Conservation (phyloP, 23 tunicate genomes). For the Styela clava region DNA sequence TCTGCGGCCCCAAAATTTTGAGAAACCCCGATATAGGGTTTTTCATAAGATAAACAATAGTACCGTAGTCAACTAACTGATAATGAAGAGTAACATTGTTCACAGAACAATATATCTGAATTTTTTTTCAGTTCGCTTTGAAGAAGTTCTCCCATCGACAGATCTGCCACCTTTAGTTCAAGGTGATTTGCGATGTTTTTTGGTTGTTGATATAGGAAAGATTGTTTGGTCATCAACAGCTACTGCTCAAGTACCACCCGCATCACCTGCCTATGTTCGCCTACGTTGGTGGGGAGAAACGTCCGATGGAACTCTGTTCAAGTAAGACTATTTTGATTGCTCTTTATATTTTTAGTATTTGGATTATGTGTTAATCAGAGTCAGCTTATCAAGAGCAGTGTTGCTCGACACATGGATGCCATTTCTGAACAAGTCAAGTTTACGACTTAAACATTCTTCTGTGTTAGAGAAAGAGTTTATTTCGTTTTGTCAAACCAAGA, state of each 20-base stretch:
- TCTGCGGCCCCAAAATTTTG: no score
- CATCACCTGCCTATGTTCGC: slow-evolving; percentile 71
- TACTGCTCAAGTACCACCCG: slow-evolving; percentile 49
- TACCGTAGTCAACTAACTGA: no score
- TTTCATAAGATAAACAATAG: no score
- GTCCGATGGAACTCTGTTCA: slow-evolving; percentile 84
- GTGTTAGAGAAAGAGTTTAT: no score
- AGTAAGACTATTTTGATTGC: slow-evolving; percentile 26
- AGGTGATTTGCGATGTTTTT: slow-evolving; percentile 88
- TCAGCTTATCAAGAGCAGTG: no score
- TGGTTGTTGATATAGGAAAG: slow-evolving; percentile 66
- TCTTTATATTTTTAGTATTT: slow-evolving; percentile 3
- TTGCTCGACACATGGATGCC: no score
- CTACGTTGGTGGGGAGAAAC: slow-evolving; percentile 98
- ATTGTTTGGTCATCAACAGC: slow-evolving; percentile 69
- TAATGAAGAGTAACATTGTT: no score
- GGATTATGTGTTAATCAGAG: no score
- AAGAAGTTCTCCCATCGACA: slow-evolving; percentile 79
- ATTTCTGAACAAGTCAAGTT: neutral
- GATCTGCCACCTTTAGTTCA: slow-evolving; percentile 93
- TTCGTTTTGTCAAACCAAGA: no score
- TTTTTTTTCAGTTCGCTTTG: slow-evolving; percentile 50
- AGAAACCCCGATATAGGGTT: no score
- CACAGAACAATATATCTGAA: no score
- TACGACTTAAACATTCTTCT: no score